Evolutionary conservation across 2,888 invertebrate species (phyloP).

Genomic region (Celastrina argiolus): DNA sequence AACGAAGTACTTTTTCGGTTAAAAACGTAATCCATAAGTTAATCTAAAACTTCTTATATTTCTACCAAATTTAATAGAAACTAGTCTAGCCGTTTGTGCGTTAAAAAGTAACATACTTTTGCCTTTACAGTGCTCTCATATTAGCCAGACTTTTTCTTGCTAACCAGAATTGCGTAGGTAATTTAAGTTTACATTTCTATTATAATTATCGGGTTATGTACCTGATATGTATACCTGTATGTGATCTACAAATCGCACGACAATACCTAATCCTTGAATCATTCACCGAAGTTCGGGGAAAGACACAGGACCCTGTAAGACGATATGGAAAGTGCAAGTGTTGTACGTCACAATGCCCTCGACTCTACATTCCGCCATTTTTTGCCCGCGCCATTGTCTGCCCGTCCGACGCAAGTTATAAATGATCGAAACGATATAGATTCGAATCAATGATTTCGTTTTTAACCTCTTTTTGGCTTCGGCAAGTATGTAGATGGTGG

Average conservation of each 20-base stretch:
- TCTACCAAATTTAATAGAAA: too few relatives aligned
- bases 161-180: too few relatives aligned
- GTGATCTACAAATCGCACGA: too few relatives aligned
- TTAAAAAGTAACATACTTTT: too few relatives aligned
- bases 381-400: constrained; percentile 57
- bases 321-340: constrained; percentile 75
- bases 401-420: constrained; percentile 70
- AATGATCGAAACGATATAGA: constrained; percentile 75
- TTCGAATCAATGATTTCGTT: constrained; percentile 46
- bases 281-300: constrained; percentile 16
- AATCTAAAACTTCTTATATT: too few relatives aligned
- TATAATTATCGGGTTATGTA: too few relatives aligned
- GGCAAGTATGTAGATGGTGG: neutral
- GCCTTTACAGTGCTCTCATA: too few relatives aligned
- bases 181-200: too few relatives aligned
- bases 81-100: too few relatives aligned
- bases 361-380: constrained; percentile 65
- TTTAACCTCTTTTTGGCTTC: constrained; percentile 9
- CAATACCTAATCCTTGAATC: constrained; percentile 12
- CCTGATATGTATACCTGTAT: neutral
- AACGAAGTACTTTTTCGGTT: too few relatives aligned
- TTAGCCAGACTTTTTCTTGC: too few relatives aligned
- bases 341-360: constrained; percentile 74
- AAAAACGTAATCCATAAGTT: too few relatives aligned
- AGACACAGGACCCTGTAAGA: constrained; percentile 34